These are phyloP conservation scores for Fulmarus glacialis DNA, from an alignment of 2,113 vertebrate species.

Conservation along the genomic window DNA sequence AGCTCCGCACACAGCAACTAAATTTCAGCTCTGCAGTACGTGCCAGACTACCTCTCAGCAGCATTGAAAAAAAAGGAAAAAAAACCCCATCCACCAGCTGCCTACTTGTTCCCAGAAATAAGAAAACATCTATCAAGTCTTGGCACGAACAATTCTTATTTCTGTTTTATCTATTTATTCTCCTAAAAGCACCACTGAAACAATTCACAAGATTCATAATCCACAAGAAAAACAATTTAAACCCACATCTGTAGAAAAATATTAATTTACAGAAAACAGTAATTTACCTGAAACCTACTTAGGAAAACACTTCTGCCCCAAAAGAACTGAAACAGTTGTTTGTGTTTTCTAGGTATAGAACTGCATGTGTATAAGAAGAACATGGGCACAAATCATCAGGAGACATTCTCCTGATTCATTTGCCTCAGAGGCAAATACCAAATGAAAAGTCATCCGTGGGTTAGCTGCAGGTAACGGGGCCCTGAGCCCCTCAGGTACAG, in stretches of 20 bases:
- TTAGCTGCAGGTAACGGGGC: neutral
- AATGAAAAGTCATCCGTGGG: neutral
- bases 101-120: neutral
- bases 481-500: neutral
- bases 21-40: neutral
- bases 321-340: neutral
- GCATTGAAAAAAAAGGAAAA: neutral
- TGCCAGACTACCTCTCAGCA: neutral
- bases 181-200: constrained; percentile 18
- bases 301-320: neutral
- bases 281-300: constrained; percentile 15
- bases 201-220: constrained; percentile 23
- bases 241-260: neutral
- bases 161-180: constrained; percentile 29
- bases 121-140: neutral
- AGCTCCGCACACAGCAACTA: neutral
- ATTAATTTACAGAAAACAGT: constrained; percentile 19
- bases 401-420: neutral
- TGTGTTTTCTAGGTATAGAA: neutral
- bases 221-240: neutral
- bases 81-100: neutral
- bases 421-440: neutral
- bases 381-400: neutral
- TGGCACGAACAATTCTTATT: neutral
- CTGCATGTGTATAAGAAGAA: neutral